Evolutionary conservation across 2,888 invertebrate genomes (phyloP).

Genomic region (Ctena decussata): DNA sequence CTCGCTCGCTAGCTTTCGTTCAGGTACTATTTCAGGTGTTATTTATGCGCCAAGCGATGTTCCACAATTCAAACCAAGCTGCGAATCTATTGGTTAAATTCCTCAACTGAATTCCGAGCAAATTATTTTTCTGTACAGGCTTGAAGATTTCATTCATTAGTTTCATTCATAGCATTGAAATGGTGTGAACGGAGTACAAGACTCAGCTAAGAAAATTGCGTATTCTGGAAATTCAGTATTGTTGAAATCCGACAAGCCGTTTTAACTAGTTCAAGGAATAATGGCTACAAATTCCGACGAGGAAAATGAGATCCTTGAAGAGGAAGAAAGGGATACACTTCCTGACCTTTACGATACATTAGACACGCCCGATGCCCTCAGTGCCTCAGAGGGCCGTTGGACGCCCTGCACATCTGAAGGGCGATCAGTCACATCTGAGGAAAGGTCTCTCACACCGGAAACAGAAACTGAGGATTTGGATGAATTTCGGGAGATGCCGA

Average conservation of each 20-base stretch:
- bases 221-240: background rate
- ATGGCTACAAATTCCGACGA: constrained; percentile 27
- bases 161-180: constrained; percentile 49
- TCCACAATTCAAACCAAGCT: constrained; percentile 10
- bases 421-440: constrained; percentile 57
- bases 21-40: background rate
- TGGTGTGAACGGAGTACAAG: background rate
- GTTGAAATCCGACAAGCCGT: too few species aligned
- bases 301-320: constrained; percentile 28
- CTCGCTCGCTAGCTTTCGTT: background rate
- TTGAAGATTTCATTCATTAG: constrained; percentile 43
- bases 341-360: constrained; percentile 56
- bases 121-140: constrained; percentile 3
- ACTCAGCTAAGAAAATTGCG: background rate
- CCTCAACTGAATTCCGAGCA: constrained; percentile 34
- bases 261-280: constrained; percentile 4
- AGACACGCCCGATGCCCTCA: constrained; percentile 49
- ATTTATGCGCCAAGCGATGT: background rate
- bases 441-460: constrained; percentile 55
- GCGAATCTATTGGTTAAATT: constrained; percentile 53
- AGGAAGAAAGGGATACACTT: constrained; percentile 54
- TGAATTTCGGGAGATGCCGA: constrained; percentile 57
- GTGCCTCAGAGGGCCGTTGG: constrained; percentile 47
- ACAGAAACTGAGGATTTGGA: constrained; percentile 58
- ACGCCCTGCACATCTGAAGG: constrained; percentile 12